Conservation (phyloP, 2,888 invertebrate genomes). For the Lepidochrysops patricia region DNA sequence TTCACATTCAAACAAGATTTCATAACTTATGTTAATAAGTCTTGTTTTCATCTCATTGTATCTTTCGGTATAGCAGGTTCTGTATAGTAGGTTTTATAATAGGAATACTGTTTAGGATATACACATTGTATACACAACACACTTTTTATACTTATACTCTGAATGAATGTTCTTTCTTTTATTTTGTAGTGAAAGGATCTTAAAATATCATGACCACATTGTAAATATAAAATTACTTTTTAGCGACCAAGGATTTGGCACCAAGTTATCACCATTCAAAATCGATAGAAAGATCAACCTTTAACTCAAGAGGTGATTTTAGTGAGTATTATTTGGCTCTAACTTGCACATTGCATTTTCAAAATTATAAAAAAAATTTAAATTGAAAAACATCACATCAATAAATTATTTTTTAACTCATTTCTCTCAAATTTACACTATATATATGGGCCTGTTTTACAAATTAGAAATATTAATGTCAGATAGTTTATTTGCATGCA, state of each 20-base stretch:
- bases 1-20: background rate
- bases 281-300: slow-evolving; percentile 67
- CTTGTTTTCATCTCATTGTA: background rate
- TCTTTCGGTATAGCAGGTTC: background rate
- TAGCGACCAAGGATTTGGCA: slow-evolving; percentile 52
- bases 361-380: background rate
- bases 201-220: background rate
- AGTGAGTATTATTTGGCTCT: slow-evolving; percentile 38
- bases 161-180: background rate
- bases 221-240: slow-evolving; percentile 24
- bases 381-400: background rate
- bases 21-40: background rate
- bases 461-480: no score
- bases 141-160: background rate
- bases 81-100: background rate
- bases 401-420: background rate
- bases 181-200: background rate
- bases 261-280: slow-evolving; percentile 53
- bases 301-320: slow-evolving; percentile 56
- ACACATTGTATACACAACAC: background rate
- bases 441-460: no score
- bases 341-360: slow-evolving; percentile 8
- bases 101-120: background rate
- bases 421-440: no score
- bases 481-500: no score